A percentile compares a stretch with the other conserved stretches of the same genome.
phyloP scores from a whole-genome alignment of 2,888 invertebrate genomes.

The Netelia melanura region DNA sequence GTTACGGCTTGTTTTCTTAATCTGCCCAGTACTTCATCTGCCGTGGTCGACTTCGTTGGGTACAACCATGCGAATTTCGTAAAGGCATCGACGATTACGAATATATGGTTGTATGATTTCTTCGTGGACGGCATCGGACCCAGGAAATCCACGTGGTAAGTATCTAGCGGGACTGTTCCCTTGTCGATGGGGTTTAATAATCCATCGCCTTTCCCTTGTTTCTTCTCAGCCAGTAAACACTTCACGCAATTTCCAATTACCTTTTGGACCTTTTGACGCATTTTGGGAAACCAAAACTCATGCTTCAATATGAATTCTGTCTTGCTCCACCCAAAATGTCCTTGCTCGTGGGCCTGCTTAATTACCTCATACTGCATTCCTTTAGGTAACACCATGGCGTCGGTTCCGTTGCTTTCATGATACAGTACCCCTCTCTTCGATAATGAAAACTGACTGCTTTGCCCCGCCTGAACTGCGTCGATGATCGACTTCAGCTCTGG shows the following conservation, averaged over 20 bases:
- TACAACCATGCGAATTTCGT: slow-evolving; percentile 77
- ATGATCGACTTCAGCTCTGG: slow-evolving; percentile 8
- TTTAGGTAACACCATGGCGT: neutral
- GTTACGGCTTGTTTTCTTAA: slow-evolving; percentile 29
- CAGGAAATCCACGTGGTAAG: slow-evolving; percentile 77
- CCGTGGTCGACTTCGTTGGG: slow-evolving; percentile 73
- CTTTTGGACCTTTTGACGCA: slow-evolving; percentile 50
- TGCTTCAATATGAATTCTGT: slow-evolving; percentile 22
- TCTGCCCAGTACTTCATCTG: slow-evolving; percentile 66
- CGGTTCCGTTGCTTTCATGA: neutral
- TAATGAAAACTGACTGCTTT: neutral
- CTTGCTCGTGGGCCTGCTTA: slow-evolving; percentile 1
- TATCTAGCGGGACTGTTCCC: slow-evolving; percentile 72
- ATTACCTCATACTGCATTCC: neutral
- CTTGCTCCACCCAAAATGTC: slow-evolving; percentile 16
- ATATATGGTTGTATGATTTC: slow-evolving; percentile 75
- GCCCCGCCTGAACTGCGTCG: neutral
- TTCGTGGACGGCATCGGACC: slow-evolving; percentile 75
- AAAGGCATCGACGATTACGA: slow-evolving; percentile 75
- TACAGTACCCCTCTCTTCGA: slow-evolving; percentile 1
- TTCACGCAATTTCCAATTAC: slow-evolving; percentile 65
- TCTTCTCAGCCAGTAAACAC: slow-evolving; percentile 72
- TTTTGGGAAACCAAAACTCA: slow-evolving; percentile 60
- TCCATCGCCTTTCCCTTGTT: slow-evolving; percentile 74
- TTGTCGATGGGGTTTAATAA: slow-evolving; percentile 74